phyloP scores from a whole-genome alignment of 2,888 invertebrate genomes.

The Hofmannophila pseudospretella region DNA sequence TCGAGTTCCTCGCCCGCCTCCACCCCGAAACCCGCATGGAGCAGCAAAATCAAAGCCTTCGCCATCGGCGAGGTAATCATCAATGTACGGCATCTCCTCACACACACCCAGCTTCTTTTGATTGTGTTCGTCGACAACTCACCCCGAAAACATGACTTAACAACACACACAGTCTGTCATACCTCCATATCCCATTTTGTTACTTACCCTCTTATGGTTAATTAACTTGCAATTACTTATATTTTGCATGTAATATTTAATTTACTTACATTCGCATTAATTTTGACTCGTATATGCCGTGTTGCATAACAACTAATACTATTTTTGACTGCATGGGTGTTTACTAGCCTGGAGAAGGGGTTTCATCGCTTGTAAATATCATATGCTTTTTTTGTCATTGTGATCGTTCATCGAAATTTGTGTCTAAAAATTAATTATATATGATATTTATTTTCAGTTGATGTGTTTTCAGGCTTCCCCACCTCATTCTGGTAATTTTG shows the following conservation, averaged over 20 bases:
- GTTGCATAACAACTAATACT: constrained; percentile 36
- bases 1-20: constrained; percentile 55
- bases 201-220: constrained; percentile 45
- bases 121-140: constrained; percentile 74
- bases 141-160: constrained; percentile 48
- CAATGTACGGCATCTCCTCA: constrained; percentile 66
- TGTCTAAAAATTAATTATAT: not conserved
- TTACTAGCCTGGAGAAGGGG: constrained; percentile 57
- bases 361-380: constrained; percentile 66
- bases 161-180: constrained; percentile 48
- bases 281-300: constrained; percentile 44
- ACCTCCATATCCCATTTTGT: constrained; percentile 55
- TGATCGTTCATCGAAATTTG: constrained; percentile 3
- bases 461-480: constrained; percentile 73
- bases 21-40: constrained; percentile 69
- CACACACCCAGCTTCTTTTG: constrained; percentile 68
- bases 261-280: constrained; percentile 46
- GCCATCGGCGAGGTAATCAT: constrained; percentile 77
- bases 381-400: constrained; percentile 57
- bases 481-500: constrained; percentile 84
- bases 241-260: constrained; percentile 65
- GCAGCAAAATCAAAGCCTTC: constrained; percentile 75
- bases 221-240: constrained; percentile 67
- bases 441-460: not conserved
- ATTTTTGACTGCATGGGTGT: constrained; percentile 69